Evolutionary conservation across 2,113 vertebrate genomes (phyloP).

Genomic region (Ondatra zibethicus): DNA sequence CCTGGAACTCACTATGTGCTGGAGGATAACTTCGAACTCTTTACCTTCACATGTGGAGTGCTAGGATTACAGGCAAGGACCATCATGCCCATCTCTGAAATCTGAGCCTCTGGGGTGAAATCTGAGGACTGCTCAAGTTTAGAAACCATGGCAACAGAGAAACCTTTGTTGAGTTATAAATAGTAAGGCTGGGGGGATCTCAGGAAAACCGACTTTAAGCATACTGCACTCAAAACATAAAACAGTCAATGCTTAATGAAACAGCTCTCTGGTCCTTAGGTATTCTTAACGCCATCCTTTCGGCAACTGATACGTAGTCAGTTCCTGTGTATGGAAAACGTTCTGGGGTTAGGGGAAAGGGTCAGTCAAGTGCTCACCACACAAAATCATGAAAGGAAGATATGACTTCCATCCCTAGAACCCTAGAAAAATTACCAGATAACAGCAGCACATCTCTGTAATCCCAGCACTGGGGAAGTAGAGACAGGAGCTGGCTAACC

Average conservation of each 20-base stretch:
- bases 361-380: too few species aligned
- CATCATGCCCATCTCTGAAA: neutral
- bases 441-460: neutral
- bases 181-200: conserved; percentile 11
- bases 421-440: neutral
- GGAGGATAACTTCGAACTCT: neutral
- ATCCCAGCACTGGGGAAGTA: neutral
- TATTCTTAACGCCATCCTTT: conserved; percentile 24
- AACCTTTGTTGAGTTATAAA: conserved; percentile 25
- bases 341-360: neutral
- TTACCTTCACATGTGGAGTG: too few species aligned
- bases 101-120: neutral
- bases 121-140: neutral
- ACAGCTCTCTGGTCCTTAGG: conserved; percentile 19
- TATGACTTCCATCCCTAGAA: neutral
- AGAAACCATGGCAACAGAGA: conserved; percentile 5
- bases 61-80: neutral
- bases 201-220: conserved; percentile 43
- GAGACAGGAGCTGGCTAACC: neutral
- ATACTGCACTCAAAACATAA: conserved; percentile 44
- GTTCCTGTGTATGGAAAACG: neutral
- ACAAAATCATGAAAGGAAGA: neutral
- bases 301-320: conserved; percentile 18
- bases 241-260: conserved; percentile 32
- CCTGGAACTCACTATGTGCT: neutral